phyloP scores from a whole-genome alignment of 2,888 invertebrate genomes.

The Kryphioiulus occultus region DNA sequence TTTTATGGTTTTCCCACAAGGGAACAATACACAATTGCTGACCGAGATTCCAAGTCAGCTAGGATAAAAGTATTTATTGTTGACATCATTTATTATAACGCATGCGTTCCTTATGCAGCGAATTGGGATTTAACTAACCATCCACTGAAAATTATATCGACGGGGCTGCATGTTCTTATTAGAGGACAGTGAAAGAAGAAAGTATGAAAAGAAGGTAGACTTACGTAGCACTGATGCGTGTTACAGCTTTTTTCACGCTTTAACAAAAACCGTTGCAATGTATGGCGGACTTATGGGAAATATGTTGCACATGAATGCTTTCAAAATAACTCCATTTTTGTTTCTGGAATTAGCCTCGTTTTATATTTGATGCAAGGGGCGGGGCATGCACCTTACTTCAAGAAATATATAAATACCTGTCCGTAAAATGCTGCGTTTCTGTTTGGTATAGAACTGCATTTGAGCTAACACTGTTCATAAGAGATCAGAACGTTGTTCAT shows the following conservation, averaged over 20 bases:
- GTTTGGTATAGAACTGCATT: background rate
- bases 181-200: background rate
- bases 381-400: background rate
- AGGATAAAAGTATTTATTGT: slow-evolving; percentile 8
- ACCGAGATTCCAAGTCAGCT: slow-evolving; percentile 18
- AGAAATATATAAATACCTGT: background rate
- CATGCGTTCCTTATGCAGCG: background rate
- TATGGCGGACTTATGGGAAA: background rate
- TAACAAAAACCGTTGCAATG: background rate
- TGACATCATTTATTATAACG: slow-evolving; percentile 28
- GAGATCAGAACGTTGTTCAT: background rate
- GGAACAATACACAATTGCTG: slow-evolving; percentile 44
- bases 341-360: background rate
- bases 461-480: background rate
- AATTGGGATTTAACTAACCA: background rate
- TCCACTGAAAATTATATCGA: background rate
- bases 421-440: background rate
- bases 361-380: background rate
- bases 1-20: slow-evolving; percentile 38
- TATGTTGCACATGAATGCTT: background rate
- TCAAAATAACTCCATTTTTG: background rate
- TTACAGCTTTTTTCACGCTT: background rate
- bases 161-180: background rate
- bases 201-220: background rate
- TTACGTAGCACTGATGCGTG: background rate